Conservation (phyloP, 1,140 invertebrate genomes). For the Macrotrachela quadricornifera region DNA sequence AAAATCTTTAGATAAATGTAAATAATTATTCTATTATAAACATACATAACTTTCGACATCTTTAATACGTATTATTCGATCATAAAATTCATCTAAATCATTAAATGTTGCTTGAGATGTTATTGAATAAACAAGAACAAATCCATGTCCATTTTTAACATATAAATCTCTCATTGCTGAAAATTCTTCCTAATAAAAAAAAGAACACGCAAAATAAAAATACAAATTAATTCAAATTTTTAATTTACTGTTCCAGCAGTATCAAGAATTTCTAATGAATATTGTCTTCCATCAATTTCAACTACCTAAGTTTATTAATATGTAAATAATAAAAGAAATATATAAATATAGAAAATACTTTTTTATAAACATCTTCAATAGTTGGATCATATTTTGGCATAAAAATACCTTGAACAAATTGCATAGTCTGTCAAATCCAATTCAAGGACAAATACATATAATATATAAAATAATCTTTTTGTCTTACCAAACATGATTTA, state of each 20-base stretch:
- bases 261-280: slow-evolving; percentile 97
- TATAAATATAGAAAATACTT: slow-evolving; percentile 16
- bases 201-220: no score
- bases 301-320: slow-evolving; percentile 52
- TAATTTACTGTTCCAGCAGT: slow-evolving; percentile 77
- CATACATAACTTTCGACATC: slow-evolving; percentile 44
- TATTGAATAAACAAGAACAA: slow-evolving; percentile 95
- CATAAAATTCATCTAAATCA: slow-evolving; percentile 88
- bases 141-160: slow-evolving; percentile 99
- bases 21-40: no score
- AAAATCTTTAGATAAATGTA: no score
- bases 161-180: slow-evolving; percentile 99
- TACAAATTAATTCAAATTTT: no score
- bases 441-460: no score
- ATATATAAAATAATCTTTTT: no score
- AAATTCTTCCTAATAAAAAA: slow-evolving; percentile 71
- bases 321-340: no score
- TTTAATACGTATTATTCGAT: slow-evolving; percentile 97
- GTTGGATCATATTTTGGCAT: slow-evolving; percentile 99
- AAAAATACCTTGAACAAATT: slow-evolving; percentile 94
- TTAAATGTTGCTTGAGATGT: slow-evolving; percentile 99
- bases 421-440: slow-evolving; percentile 59
- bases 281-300: slow-evolving; percentile 94
- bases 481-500: slow-evolving; percentile 33
- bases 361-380: slow-evolving; percentile 51